A percentile compares a stretch with the other conserved stretches of the same genome.
Conservation (phyloP, 1,140 invertebrate species). For the Reticulitermes speratus region DNA sequence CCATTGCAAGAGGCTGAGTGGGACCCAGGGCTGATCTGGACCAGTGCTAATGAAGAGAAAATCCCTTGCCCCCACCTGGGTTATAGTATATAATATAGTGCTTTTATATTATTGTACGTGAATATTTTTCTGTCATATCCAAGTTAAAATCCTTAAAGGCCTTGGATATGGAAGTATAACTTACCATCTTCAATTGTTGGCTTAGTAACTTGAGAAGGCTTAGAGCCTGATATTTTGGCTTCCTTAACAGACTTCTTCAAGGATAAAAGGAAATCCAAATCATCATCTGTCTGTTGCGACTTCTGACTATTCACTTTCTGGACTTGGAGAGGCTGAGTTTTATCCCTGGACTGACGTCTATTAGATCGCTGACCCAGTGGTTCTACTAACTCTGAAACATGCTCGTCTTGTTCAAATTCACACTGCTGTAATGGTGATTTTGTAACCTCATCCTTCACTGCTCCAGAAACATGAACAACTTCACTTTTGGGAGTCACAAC, state of each 20-base stretch:
- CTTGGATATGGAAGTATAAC: neutral
- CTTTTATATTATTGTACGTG: no score
- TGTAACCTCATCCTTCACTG: neutral
- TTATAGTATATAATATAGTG: no score
- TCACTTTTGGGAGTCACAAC: neutral
- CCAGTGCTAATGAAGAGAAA: no score
- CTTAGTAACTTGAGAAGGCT: neutral
- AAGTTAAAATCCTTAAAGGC: no score
- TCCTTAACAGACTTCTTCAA: conserved; percentile 15
- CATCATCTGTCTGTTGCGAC: neutral
- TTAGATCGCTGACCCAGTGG: neutral
- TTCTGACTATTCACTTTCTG: neutral
- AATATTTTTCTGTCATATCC: no score
- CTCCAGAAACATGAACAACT: neutral
- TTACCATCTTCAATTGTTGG: conserved; percentile 24
- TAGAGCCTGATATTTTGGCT: neutral
- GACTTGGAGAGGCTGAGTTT: neutral
- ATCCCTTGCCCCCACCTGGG: no score
- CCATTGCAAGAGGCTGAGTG: no score
- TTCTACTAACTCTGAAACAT: neutral
- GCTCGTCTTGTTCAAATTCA: neutral
- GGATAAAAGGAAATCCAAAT: conserved; percentile 24
- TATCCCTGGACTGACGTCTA: neutral
- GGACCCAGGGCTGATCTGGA: no score
- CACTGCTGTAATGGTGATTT: neutral